Evolutionary conservation across 2,113 vertebrate species (phyloP).

Genomic region (Aegithalos caudatus): DNA sequence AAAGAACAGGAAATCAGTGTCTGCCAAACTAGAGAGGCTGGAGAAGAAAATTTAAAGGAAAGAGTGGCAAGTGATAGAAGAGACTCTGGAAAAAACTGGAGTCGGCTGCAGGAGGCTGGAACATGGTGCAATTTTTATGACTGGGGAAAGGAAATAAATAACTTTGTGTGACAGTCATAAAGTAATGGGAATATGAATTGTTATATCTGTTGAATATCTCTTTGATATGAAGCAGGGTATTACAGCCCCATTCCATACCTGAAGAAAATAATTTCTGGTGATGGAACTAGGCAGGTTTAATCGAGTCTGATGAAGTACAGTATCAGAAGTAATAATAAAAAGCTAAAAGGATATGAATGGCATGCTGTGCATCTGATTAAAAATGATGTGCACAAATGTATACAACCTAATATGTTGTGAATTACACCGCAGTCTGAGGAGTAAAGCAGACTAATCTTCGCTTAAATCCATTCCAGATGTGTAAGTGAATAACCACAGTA

Average conservation of each 20-base stretch:
- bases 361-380: slow-evolving; percentile 65
- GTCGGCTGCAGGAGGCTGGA: neutral
- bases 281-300: slow-evolving; percentile 44
- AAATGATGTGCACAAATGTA: slow-evolving; percentile 37
- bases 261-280: slow-evolving; percentile 36
- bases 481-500: slow-evolving; percentile 10
- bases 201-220: slow-evolving; percentile 27
- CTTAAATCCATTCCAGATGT: slow-evolving; percentile 57
- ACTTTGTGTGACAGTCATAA: neutral
- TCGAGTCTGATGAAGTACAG: slow-evolving; percentile 53
- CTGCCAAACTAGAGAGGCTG: neutral
- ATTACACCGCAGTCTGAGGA: slow-evolving; percentile 21
- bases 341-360: slow-evolving; percentile 43
- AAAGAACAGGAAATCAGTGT: neutral
- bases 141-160: neutral
- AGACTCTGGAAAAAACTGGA: neutral
- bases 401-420: slow-evolving; percentile 58
- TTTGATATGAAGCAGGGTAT: neutral
- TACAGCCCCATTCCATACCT: neutral
- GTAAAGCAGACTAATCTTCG: slow-evolving; percentile 27
- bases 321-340: slow-evolving; percentile 61
- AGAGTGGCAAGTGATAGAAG: neutral
- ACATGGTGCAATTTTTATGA: neutral
- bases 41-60: neutral
- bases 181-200: slow-evolving; percentile 19